Evolutionary conservation across 1,140 invertebrate species (phyloP), one percentile per base, ranked within the genome.

Genomic region (Rhopalosiphum maidis): DNA sequence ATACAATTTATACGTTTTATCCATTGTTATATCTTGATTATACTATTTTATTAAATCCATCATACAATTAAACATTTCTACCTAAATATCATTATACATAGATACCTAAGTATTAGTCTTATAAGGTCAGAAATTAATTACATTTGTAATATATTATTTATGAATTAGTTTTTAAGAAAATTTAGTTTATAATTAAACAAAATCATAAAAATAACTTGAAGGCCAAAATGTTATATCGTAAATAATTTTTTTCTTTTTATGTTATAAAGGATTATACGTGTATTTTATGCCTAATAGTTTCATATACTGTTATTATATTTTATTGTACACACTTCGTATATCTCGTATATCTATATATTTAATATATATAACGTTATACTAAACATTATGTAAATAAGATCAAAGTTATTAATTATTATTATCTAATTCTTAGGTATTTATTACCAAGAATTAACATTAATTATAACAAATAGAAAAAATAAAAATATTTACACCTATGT

Each of bases 201-300:
- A 89, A 89, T 89, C 35, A 89, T 89, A 89, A 48, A 87, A n/a
- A 87, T 35, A 87, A n/a, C 30, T 30, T 37, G 22, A 48, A 15
- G 21, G 88, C 88, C 48, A 55, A 89, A 89, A 35, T 54, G 0
- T 48, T 22, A 37, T 54, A 54, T 23, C 35, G 54, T 35, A 77
- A 48, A 48, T 48, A n/a, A n/a, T 48, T 88, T 21, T 43, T 88
- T 8, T 18, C 0, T 43, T 5, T 30, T 43, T 43, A 30, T 86
- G 1, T 2, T 51, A 25, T 68, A 77, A n/a, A 5, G n/a, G 0
- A n/a, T 77, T 77, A n/a, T 41, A 41, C 41, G 3, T 41, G 41
- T n/a, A 77, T 77, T 77, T 15, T 77, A 68, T 11, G n/a, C 2
- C 55, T 77, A 77, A 77, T 18, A n/a, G 15, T n/a, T n/a, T 15